A percentile compares a stretch with the other conserved stretches of the same genome.
Evolutionary conservation across 2,113 vertebrate genomes (phyloP).

Genomic region (Rhinoderma darwinii): DNA sequence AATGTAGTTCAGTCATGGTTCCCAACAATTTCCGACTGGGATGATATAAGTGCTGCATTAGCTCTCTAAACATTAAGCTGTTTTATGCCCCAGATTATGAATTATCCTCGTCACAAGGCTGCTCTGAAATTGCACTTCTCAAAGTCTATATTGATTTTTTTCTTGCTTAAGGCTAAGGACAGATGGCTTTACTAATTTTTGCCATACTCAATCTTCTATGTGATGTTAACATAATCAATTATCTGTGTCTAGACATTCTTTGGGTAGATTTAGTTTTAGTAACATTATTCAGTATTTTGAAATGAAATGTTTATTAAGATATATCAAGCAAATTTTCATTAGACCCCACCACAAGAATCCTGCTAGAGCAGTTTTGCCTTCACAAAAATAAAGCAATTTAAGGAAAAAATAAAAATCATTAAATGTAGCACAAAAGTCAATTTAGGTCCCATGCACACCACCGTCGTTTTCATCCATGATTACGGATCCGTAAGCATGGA

Average conservation of each 20-base stretch:
- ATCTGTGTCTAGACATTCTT: constrained; percentile 49
- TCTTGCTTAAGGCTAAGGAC: constrained; percentile 51
- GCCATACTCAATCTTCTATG: constrained; percentile 24
- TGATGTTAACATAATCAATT: constrained; percentile 37
- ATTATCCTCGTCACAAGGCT: constrained; percentile 53
- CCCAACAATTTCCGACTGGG: constrained; percentile 30
- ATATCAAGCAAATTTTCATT: not conserved
- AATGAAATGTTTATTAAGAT: not conserved
- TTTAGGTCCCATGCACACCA: no score
- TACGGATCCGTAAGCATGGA: no score
- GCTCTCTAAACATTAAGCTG: constrained; percentile 41
- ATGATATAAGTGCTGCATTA: constrained; percentile 52
- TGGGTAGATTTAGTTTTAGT: not conserved
- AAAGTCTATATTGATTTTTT: constrained; percentile 57
- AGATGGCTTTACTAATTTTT: constrained; percentile 49
- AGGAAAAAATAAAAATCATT: no score
- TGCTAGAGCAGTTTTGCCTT: not conserved
- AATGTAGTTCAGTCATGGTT: constrained; percentile 18
- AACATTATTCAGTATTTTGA: not conserved
- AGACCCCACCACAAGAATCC: not conserved
- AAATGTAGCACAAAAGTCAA: not conserved
- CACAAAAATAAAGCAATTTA: not conserved
- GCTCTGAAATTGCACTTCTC: constrained; percentile 48
- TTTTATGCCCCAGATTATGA: constrained; percentile 49
- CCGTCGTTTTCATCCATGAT: no score